Evolutionary conservation across 2,113 vertebrate genomes (phyloP).

Genomic region (Leptodactylus fuscus): DNA sequence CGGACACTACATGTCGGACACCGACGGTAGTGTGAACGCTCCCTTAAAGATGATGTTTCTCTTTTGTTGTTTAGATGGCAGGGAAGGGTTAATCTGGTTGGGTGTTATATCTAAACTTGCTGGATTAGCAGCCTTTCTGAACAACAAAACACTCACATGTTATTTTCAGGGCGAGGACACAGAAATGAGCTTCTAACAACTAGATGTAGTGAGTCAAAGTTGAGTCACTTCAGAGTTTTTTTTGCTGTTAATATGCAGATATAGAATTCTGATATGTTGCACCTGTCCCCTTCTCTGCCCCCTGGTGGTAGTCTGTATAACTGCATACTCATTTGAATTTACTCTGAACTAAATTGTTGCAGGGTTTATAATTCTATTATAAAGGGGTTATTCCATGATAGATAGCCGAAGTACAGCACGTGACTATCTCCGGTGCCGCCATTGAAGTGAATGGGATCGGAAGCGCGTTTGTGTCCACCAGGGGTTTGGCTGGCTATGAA

Average conservation of each 20-base stretch:
- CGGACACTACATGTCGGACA: too few species aligned
- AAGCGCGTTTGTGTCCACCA: too few species aligned
- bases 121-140: conserved; percentile 43
- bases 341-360: neutral
- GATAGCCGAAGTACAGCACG: too few species aligned
- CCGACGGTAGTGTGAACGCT: too few species aligned
- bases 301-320: neutral
- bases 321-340: neutral
- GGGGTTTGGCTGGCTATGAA: too few species aligned
- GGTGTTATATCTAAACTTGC: conserved; percentile 47
- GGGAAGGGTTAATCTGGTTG: conserved; percentile 37
- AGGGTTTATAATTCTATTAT: neutral
- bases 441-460: too few species aligned
- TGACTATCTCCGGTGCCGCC: too few species aligned
- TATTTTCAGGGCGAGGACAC: conserved; percentile 42
- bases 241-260: conserved; percentile 20
- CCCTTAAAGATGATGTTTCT: too few species aligned
- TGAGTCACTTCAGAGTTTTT: conserved; percentile 42
- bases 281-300: conserved; percentile 26
- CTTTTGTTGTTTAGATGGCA: neutral
- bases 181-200: conserved; percentile 27
- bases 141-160: conserved; percentile 48
- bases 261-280: neutral
- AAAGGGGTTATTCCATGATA: too few species aligned
- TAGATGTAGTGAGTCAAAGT: conserved; percentile 53